Evolutionary conservation across 2,797 vertebrate species (phyloP), one percentile per base, ranked within the genome.

Genomic region (Eulemur coronatus): DNA sequence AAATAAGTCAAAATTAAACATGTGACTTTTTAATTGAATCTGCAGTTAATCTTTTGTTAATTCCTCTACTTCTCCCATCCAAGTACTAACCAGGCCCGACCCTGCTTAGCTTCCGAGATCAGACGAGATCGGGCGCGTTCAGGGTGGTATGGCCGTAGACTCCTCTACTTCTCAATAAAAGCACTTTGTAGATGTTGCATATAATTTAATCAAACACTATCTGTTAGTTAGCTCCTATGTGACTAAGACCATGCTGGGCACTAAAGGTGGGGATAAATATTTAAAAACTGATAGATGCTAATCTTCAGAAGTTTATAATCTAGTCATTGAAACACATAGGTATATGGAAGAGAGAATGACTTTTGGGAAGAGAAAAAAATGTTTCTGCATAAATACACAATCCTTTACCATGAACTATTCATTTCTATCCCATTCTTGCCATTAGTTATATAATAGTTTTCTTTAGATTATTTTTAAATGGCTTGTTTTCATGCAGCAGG

Each of bases 401-500:
- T 86, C 14, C 22, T 92, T 82, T 72, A n/a, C 46, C 18, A 33
- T 65, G 26, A 70, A 63, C 73, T 38, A 26, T 87, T 57, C 13
- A 38, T 63, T 61, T 86, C 46, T 78, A 9, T 72, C 28, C 30
- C n/a, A n/a, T 94, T 95, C 43, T 92, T 38, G 13, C 63, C 75
- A 5, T 43, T 73, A 85, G 72, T 87, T 84, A 85, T 75, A 78
- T 26, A 59, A 59, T 28, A 59, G 67, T 81, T 88, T 94, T 22
- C 33, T 75, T 91, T 57, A 17, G 12, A 28, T 86, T 91, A 10
- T 94, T 94, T 95, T 50, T 35, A 75, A 79, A 52, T 48, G 46
- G 22, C 84, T 94, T 76, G 7, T 92, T 97, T 89, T 89, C 57
- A 50, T 89, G 61, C 67, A 95, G 14, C 59, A 91, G 6, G 20